Base-by-base conservation (phyloP, 2,113 vertebrate genomes). In the Australoheros scitulus region DNA sequence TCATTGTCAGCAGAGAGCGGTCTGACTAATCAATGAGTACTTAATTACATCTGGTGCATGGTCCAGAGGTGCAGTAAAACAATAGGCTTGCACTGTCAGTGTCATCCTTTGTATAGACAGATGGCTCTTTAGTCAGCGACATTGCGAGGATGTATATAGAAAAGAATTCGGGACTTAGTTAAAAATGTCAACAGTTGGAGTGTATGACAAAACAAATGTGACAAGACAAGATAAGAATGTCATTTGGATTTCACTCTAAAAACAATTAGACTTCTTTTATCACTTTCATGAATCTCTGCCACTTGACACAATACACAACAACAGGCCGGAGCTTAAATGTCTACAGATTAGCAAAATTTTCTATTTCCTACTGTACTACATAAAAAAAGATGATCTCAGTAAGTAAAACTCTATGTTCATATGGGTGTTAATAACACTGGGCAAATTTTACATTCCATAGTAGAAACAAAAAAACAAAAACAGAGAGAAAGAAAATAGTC, bases 11-110 rank as follows among this genome's bases (percentile, higher is more conserved):
- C 91, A 87, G 80, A 90, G 84, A 82, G 61, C 83, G 38, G 83
- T 90, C 75, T 57, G 74, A 80, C 80, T 80, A 94, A 94, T 94
- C 92, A 92, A 92, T 92, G 84, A 86, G 72, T 84, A 82, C 86
- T 93, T 94, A 94, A 94, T 94, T 92, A 90, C 89, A 92, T 92
- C 82, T 92, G 84, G 77, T 84, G 88, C 77, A 87, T 20, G 50
- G 85, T 90, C 87, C 87, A 90, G 82, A 92, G 90, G 91, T 92
- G 88, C 86, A 77, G 88, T 87, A 91, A 91, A 94, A 93, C 88
- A 93, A 92, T 87, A 89, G 38, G 81, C 81, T 60, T 41, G 43
- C 38, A 56, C 84, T 78, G 84, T 81, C 89, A 83, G 86, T 87
- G 91, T 82, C 90, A 68, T 91, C 84, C 85, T 82, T 82, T 85